Conservation (phyloP, 2,797 vertebrate genomes). For the Thunnus albacares region DNA sequence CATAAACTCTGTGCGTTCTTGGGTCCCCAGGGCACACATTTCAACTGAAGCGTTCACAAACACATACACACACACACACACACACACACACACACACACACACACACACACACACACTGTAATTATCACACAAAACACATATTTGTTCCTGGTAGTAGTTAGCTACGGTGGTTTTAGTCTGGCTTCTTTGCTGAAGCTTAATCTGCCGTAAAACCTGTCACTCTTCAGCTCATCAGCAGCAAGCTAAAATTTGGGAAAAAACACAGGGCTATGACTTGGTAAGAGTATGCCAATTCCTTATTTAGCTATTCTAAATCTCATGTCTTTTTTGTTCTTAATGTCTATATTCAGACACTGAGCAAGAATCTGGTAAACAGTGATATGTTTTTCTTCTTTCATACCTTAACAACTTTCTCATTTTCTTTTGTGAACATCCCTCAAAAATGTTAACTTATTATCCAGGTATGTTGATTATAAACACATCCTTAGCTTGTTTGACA, state of each 20-base stretch:
- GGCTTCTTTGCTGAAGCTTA: constrained; percentile 31
- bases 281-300: background rate
- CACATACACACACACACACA: constrained; percentile 40
- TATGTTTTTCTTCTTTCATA: background rate
- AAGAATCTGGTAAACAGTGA: background rate
- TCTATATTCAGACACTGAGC: background rate
- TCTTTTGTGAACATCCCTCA: background rate
- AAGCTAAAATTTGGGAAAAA: background rate
- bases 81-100: constrained; percentile 46
- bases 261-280: background rate
- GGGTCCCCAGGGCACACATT: constrained; percentile 53
- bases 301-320: background rate
- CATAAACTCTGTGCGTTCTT: constrained; percentile 22
- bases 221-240: background rate
- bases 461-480: constrained; percentile 9
- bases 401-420: background rate
- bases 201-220: background rate
- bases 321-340: background rate
- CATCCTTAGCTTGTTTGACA: constrained; percentile 21
- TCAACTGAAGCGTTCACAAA: constrained; percentile 41
- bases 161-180: constrained; percentile 14
- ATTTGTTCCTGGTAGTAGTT: constrained; percentile 44
- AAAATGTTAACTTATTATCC: background rate
- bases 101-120: constrained; percentile 44
- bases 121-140: constrained; percentile 72